Evolutionary conservation across 2,113 vertebrate species (phyloP).

Genomic region (Odocoileus virginianus): DNA sequence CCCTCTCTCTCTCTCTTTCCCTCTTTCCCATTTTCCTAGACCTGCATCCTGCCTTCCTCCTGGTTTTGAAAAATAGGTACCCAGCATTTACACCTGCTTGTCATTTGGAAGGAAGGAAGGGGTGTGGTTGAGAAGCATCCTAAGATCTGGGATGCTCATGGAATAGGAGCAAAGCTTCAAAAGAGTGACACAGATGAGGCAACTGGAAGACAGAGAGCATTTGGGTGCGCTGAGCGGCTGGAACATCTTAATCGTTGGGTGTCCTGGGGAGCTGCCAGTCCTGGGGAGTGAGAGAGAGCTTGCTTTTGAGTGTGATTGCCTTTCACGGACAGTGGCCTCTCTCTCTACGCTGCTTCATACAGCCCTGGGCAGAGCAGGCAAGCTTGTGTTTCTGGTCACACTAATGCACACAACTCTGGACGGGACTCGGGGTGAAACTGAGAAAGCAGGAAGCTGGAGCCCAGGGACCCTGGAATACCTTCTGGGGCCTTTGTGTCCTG

Average conservation of each 20-base stretch:
- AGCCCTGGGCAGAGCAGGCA: not conserved
- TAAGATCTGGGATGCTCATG: not conserved
- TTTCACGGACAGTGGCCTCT: not conserved
- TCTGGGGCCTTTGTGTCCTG: not conserved
- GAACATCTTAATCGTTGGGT: too few species aligned
- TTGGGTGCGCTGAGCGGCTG: not conserved
- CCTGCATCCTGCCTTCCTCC: not conserved
- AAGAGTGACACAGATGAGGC: not conserved
- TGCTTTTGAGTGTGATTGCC: not conserved
- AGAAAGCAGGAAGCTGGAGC: not conserved
- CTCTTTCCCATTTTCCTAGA: not conserved
- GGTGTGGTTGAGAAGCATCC: not conserved
- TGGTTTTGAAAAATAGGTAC: not conserved
- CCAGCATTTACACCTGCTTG: not conserved
- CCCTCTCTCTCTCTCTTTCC: not conserved
- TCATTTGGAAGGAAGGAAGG: not conserved
- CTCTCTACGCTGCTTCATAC: not conserved
- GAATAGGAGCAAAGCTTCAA: not conserved
- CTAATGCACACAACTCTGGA: not conserved
- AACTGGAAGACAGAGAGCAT: not conserved
- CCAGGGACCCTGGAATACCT: not conserved
- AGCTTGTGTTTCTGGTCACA: not conserved
- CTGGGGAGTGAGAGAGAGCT: not conserved
- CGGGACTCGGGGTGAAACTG: not conserved
- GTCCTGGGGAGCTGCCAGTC: not conserved